Evolutionary conservation across 35 echinoderm and acorn worm genomes (phyloP), one percentile per base, ranked within the genome.

Genomic region (Apostichopus japonicus): DNA sequence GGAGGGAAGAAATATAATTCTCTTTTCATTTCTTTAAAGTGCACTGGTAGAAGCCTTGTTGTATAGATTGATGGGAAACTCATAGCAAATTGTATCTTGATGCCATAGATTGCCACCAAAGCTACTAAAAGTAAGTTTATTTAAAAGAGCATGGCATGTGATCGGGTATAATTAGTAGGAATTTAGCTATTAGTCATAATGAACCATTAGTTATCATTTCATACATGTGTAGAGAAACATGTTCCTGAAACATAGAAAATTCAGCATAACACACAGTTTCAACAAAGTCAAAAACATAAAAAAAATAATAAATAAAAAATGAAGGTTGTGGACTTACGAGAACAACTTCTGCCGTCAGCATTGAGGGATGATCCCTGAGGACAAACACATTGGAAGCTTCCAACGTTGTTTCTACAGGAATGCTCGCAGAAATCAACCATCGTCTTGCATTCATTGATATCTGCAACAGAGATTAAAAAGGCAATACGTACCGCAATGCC

Each of bases 341-440:
- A 92, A 90, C 97, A 99, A 4, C 93, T 95, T 51, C 88, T 90
- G 5, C 93, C 87, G 63, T 99, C 97, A 72, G 91, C 93, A 92
- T 99, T 96, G 14, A 99, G 88, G 5, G 87, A 86, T 8, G 88
- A 94, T 10, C 95, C 95, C 19, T 61, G 75, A 65, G 94, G 91
- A 79, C 97, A 99, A 6, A 95, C 76, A 90, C 97, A 99, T 24
- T 78, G 87, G 70, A 88, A 95, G 82, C 97, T 95, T 11, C 97
- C 97, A 90, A 93, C 93, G 56, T 91, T 94, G 77, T 99, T 96
- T 11, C 83, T 67, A 71, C 97, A 99, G 19, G 93, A 84, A 51
- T 95, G 93, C 52, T 96, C 93, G 79, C 97, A 99, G 53, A 81
- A 61, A 6, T 61, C 63, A 55, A 93, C 86, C 10, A 81, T 10